These are phyloP conservation scores for Ylistrum balloti DNA, from an alignment of 1,140 invertebrate genomes.

Conservation along the genomic window DNA sequence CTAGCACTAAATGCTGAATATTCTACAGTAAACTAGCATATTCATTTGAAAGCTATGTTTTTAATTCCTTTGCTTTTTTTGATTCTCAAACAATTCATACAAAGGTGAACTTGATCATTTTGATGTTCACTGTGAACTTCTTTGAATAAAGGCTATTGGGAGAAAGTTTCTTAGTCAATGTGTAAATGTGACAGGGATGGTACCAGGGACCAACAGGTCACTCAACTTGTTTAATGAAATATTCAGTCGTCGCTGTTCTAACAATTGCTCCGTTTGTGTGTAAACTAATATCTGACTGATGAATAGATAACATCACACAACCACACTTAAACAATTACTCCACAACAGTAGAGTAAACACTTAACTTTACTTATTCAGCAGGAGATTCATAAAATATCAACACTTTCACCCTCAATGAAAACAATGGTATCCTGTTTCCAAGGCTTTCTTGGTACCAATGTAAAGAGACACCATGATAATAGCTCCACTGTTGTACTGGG, in stretches of 20 bases:
- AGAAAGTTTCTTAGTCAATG: neutral
- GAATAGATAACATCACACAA: neutral
- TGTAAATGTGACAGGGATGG: neutral
- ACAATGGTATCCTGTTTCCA: neutral
- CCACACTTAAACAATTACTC: constrained; percentile 17
- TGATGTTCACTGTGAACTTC: no score
- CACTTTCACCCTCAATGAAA: neutral
- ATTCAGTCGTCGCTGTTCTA: neutral
- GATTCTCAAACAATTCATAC: no score
- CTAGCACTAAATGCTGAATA: neutral
- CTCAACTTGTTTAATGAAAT: neutral
- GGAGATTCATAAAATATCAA: neutral
- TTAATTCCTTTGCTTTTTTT: no score
- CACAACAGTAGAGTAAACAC: neutral
- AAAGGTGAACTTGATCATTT: no score
- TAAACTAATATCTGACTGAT: neutral
- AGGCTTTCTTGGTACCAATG: neutral
- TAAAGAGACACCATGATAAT: neutral
- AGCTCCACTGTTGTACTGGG: neutral
- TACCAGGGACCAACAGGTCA: neutral
- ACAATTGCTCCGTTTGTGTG: constrained; percentile 8
- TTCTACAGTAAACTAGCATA: neutral
- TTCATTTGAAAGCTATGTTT: neutral
- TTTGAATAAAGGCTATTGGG: no score
- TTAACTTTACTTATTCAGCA: neutral